Evolutionary conservation across 2,797 vertebrate species (phyloP).

Genomic region (Caiman crocodilus): DNA sequence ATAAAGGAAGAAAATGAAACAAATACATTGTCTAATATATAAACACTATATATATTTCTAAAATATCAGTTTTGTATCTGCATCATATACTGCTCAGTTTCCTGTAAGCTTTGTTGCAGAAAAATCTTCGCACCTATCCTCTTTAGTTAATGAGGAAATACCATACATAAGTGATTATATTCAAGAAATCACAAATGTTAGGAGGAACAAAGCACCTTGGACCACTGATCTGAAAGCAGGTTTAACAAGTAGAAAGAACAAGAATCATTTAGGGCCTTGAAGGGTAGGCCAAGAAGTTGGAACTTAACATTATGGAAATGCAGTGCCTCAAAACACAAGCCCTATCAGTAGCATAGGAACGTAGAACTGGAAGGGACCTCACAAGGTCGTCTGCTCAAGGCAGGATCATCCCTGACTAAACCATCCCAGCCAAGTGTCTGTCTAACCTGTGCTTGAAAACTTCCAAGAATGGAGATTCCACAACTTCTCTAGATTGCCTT

Average conservation of each 20-base stretch:
- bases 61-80: not conserved
- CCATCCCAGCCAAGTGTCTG: too few species aligned
- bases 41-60: not conserved
- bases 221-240: not conserved
- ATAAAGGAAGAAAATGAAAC: not conserved
- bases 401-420: too few species aligned
- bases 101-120: not conserved
- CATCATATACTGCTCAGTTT: not conserved
- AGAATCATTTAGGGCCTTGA: not conserved
- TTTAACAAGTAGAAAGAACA: not conserved
- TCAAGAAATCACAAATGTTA: not conserved
- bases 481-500: too few species aligned
- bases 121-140: not conserved
- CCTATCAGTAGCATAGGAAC: not conserved
- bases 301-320: not conserved
- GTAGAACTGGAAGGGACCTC: too few species aligned
- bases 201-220: not conserved
- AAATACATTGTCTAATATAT: not conserved
- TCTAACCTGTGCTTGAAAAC: too few species aligned
- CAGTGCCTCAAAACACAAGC: not conserved
- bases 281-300: not conserved
- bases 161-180: not conserved
- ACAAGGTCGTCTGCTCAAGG: too few species aligned
- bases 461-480: too few species aligned
- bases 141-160: not conserved